Percentiles rank a stretch among this genome's conserved stretches.
Evolutionary conservation across 2,113 vertebrate species (phyloP).

Genomic region (Malaclemys terrapin): DNA sequence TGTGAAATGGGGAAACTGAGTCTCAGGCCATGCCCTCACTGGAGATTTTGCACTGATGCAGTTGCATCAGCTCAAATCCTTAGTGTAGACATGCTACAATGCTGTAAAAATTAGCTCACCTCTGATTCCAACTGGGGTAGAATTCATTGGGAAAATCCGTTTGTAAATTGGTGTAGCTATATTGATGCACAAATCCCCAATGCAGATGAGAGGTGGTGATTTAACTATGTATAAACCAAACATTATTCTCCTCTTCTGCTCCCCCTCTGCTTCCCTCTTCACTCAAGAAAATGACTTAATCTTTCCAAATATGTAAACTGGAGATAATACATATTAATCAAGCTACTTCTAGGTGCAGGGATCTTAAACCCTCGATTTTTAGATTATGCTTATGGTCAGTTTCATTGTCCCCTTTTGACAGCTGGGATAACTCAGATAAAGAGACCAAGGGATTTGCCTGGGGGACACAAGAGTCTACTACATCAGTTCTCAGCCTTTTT

Average conservation of each 20-base stretch:
- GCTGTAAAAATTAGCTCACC: not conserved
- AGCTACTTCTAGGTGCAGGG: not conserved
- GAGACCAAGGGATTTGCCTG: not conserved
- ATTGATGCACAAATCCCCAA: not conserved
- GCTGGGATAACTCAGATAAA: not conserved
- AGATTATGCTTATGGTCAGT: not conserved
- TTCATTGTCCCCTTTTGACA: not conserved
- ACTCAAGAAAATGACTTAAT: not conserved
- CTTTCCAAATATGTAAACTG: not conserved
- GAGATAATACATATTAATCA: not conserved
- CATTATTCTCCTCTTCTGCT: not conserved
- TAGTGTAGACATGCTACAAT: not conserved
- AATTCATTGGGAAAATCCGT: not conserved
- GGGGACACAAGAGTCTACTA: not conserved
- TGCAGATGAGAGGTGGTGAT: not conserved
- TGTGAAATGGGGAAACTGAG: not conserved
- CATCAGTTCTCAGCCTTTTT: not conserved
- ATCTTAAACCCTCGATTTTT: not conserved
- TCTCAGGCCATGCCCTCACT: not conserved
- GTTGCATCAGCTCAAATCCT: not conserved
- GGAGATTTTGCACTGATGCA: not conserved
- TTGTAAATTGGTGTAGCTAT: not conserved
- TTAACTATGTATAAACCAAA: not conserved
- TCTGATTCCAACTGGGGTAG: not conserved
- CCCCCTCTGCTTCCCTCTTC: not conserved